Percentiles rank a stretch among this genome's conserved stretches.
Evolutionary conservation across 2,113 vertebrate genomes (phyloP).

Genomic region (Perca schrenkii): DNA sequence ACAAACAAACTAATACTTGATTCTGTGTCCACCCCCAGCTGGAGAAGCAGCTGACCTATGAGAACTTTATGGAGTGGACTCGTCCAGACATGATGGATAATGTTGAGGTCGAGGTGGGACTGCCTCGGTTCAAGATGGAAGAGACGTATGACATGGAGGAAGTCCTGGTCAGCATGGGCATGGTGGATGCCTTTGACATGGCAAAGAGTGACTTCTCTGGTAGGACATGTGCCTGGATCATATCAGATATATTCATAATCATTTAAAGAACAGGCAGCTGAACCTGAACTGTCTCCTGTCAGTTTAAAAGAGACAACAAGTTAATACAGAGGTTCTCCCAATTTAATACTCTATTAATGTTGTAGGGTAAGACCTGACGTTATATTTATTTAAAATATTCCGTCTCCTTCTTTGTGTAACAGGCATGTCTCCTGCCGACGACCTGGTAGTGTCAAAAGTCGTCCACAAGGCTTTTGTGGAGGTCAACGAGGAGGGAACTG

Average conservation of each 20-base stretch:
- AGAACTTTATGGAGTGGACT: slow-evolving; percentile 87
- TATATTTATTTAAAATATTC: no score
- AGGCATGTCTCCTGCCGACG: slow-evolving; percentile 86
- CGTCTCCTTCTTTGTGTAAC: not conserved
- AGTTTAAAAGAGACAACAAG: no score
- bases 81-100: slow-evolving; percentile 79
- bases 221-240: slow-evolving; percentile 16
- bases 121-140: slow-evolving; percentile 89
- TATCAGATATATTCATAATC: not conserved
- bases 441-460: slow-evolving; percentile 88
- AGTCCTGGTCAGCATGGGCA: slow-evolving; percentile 85
- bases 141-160: slow-evolving; percentile 85
- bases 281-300: not conserved
- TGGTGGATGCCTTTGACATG: slow-evolving; percentile 84
- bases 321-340: no score
- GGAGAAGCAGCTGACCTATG: slow-evolving; percentile 84
- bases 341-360: no score
- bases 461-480: slow-evolving; percentile 92
- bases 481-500: slow-evolving; percentile 91
- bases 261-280: not conserved
- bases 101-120: slow-evolving; percentile 78
- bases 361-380: no score
- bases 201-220: slow-evolving; percentile 84
- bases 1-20: not conserved
- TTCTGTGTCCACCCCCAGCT: slow-evolving; percentile 73